Evolutionary conservation across 1,140 invertebrate species (phyloP).

Genomic region (Philotrypesis tridentata): DNA sequence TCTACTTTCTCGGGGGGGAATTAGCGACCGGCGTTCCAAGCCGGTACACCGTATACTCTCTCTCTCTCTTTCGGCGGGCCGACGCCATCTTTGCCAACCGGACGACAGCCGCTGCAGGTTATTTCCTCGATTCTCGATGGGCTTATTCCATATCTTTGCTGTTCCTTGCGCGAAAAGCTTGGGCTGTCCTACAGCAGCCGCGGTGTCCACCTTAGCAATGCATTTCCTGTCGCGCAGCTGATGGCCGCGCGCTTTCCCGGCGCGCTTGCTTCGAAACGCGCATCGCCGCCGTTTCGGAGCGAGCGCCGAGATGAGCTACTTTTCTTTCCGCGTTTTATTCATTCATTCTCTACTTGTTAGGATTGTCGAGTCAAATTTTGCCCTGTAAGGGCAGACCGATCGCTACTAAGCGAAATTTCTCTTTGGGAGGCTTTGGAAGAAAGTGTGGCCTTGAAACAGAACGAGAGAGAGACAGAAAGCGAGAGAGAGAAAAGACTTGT

Average conservation of each 20-base stretch:
- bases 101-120: neutral
- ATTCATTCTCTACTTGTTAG: neutral
- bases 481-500: neutral
- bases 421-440: too few species aligned
- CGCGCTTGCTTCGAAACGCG: neutral
- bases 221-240: neutral
- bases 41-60: neutral
- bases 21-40: neutral
- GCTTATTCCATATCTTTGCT: neutral
- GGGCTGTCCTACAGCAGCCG: neutral
- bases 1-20: neutral
- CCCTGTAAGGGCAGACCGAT: neutral
- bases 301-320: neutral
- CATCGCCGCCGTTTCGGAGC: neutral
- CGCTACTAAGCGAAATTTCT: too few species aligned
- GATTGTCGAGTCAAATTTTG: neutral
- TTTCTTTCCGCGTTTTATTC: neutral
- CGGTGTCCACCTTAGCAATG: neutral
- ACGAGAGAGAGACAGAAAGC: neutral
- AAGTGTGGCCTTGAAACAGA: neutral
- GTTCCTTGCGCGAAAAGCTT: neutral
- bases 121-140: neutral
- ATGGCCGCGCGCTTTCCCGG: neutral
- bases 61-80: constrained; percentile 16
- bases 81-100: constrained; percentile 45